Evolutionary conservation across 1,140 invertebrate genomes (phyloP).

Genomic region (Diorhabda elongata): DNA sequence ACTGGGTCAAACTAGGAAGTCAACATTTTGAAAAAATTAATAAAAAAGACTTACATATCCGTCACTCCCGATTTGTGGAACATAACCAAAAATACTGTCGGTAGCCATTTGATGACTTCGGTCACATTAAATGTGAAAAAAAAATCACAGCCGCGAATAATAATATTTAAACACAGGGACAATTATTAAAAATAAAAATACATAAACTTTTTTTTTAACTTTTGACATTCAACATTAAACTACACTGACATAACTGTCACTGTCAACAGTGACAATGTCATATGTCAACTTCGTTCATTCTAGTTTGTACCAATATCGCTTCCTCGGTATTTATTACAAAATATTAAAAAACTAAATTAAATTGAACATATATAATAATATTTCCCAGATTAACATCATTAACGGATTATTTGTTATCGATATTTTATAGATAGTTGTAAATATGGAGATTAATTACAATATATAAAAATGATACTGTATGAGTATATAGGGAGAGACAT

Average conservation of each 20-base stretch:
- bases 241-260: background rate
- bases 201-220: background rate
- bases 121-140: constrained; percentile 17
- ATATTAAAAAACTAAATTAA: background rate
- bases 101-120: constrained; percentile 36
- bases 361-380: background rate
- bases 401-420: too few relatives aligned
- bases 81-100: constrained; percentile 43
- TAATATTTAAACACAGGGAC: background rate
- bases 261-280: background rate
- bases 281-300: background rate
- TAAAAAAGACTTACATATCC: constrained; percentile 42
- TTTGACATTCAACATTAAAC: background rate
- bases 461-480: too few relatives aligned
- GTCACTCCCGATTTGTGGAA: constrained; percentile 38
- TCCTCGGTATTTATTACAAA: background rate
- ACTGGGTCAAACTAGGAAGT: too few relatives aligned
- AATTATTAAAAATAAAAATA: constrained; percentile 11
- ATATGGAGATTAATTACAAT: too few relatives aligned
- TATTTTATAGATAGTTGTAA: too few relatives aligned
- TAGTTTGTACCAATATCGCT: background rate
- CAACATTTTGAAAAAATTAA: background rate
- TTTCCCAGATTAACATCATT: background rate
- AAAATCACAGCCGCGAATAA: constrained; percentile 10
- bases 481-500: too few relatives aligned